These are phyloP conservation scores for Glaucomys volans DNA, from an alignment of 2,113 vertebrate species.

Conservation along the genomic window DNA sequence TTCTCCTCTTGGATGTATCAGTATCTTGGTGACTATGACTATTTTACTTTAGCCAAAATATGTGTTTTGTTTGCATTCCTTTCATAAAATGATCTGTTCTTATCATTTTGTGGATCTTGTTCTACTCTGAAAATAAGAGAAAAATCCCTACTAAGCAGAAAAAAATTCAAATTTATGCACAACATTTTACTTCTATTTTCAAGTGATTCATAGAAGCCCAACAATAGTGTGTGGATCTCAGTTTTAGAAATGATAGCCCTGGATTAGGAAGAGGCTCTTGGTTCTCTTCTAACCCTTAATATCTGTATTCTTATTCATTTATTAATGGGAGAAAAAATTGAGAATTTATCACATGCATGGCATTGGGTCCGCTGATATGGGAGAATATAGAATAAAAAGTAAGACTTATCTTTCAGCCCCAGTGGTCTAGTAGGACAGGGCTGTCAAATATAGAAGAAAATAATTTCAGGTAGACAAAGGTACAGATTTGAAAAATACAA, in stretches of 20 bases:
- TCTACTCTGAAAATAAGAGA: conserved; percentile 26
- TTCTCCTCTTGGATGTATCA: neutral
- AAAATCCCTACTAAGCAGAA: neutral
- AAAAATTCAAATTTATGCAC: neutral
- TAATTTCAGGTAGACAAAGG: neutral
- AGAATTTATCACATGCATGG: neutral
- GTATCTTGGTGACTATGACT: neutral
- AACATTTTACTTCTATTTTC: neutral
- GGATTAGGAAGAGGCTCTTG: neutral
- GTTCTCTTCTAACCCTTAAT: neutral
- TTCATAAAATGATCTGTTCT: neutral
- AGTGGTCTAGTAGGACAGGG: neutral
- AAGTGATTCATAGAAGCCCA: neutral
- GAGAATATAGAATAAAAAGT: neutral
- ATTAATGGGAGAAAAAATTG: neutral
- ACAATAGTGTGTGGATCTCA: neutral
- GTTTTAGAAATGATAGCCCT: conserved; percentile 5
- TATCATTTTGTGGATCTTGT: neutral
- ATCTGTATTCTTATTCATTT: neutral
- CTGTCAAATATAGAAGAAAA: neutral
- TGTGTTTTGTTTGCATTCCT: neutral
- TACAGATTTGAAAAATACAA: neutral
- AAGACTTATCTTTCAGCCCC: neutral
- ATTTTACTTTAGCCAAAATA: neutral
- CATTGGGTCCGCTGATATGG: neutral